phyloP scores from a whole-genome alignment of 2,797 vertebrate species.

The Diceros bicornis region DNA sequence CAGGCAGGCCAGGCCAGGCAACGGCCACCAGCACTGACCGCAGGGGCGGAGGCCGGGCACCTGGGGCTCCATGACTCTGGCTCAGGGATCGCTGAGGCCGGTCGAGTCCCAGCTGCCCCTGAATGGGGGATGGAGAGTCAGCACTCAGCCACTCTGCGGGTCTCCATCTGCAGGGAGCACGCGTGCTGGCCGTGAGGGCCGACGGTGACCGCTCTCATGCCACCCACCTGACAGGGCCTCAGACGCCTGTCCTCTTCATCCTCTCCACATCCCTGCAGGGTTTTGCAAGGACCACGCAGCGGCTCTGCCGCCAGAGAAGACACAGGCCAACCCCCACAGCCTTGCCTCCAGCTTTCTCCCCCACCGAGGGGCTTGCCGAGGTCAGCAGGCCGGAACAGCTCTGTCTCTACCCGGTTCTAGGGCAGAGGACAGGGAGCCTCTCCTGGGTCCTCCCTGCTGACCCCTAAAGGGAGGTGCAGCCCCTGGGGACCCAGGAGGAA shows the following conservation, averaged over 20 bases:
- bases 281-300: rapidly evolving
- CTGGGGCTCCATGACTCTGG: not conserved
- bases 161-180: not conserved
- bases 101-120: not conserved
- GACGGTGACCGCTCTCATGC: rapidly evolving
- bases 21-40: too few relatives aligned
- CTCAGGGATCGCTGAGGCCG: not conserved
- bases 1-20: rapidly evolving
- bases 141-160: too few relatives aligned
- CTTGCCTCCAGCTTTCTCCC: rapidly evolving
- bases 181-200: rapidly evolving
- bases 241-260: rapidly evolving
- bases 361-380: rapidly evolving
- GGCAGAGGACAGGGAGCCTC: not conserved
- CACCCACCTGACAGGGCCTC: not conserved
- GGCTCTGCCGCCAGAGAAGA: not conserved
- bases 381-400: not conserved
- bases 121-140: too few relatives aligned
- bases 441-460: not conserved
- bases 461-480: not conserved
- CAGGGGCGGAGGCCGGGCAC: not conserved
- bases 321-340: not conserved
- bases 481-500: not conserved
- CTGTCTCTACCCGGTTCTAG: rapidly evolving
- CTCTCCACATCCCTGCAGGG: not conserved